phyloP scores from a whole-genome alignment of 30 jellyfish, hydroid and myxozoan genomes.

The Mastigias papua region DNA sequence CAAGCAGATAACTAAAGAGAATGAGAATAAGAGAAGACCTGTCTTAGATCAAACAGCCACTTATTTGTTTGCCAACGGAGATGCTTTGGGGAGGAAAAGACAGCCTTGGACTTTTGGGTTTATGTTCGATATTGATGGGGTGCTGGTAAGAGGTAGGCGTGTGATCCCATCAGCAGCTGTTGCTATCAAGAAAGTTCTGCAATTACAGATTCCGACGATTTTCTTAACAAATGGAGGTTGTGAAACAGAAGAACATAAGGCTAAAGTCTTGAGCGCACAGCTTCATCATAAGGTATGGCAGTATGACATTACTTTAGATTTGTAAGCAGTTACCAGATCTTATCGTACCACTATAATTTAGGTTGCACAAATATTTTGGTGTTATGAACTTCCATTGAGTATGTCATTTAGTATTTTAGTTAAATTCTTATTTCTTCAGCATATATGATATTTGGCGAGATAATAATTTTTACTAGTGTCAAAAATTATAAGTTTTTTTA shows the following conservation, averaged over 20 bases:
- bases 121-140: slow-evolving; percentile 96
- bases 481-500: background rate
- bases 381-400: too few species aligned
- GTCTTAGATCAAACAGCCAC: slow-evolving; percentile 12
- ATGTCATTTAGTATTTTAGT: too few species aligned
- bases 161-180: slow-evolving; percentile 83
- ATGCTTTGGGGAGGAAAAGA: background rate
- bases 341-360: background rate
- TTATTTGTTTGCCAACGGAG: background rate
- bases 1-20: background rate
- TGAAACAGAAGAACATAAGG: slow-evolving; percentile 95
- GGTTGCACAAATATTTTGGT: too few species aligned
- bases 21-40: background rate
- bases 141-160: slow-evolving; percentile 90
- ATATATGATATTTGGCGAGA: too few species aligned
- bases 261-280: slow-evolving; percentile 63
- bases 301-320: too few species aligned
- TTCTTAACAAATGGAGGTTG: slow-evolving; percentile 94
- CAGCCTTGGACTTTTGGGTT: slow-evolving; percentile 65
- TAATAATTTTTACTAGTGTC: too few species aligned
- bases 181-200: slow-evolving; percentile 78
- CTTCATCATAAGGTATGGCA: slow-evolving; percentile 68
- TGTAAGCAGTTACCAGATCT: background rate
- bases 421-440: too few species aligned
- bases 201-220: slow-evolving; percentile 69